Evolutionary conservation across 2,888 invertebrate species (phyloP), one percentile per base, ranked within the genome.

Genomic region (Doris montereyensis): DNA sequence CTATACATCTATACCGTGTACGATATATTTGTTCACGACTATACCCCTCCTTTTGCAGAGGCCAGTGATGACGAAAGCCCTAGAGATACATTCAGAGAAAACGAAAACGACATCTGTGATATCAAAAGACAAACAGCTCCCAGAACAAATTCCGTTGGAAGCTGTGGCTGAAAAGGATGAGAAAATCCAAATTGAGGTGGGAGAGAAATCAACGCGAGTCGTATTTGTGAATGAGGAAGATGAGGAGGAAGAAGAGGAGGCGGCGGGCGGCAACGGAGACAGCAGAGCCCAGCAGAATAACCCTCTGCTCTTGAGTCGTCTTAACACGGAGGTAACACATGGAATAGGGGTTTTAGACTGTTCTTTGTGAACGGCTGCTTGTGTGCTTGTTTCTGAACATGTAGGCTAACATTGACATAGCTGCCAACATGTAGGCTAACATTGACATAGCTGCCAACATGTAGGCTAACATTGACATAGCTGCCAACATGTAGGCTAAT

Each of bases 41-140:
- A n/a, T n/a, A n/a, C n/a, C n/a, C n/a, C n/a, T n/a, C n/a, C n/a
- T 21, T 28, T 8, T 67, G 17, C 41, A 79, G 81, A 81, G 35
- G 65, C 34, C 10, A 83, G 83, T 79, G 83, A 82, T 76, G 83
- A 83, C 78, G 83, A 83, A n/a, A 65, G 76, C 65, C 41, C 81
- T 41, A 67, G 77, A 74, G 82, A 57, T 34, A 79, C 82, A 17
- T 58, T 70, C 30, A 60, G 70, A n/a, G 30, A 34, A 3, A 26
- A 4, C 32, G 13, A 67, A 21, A 28, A 26, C 70, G 34, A 52
- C 3, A 77, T 52, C 26, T 52, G n/a, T 10, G 70, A 77, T 21
- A 24, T 57, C 52, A 52, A 52, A 17, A 52, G 17, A 17, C 10
- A 17, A 52, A 17, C 52, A 10, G 52, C 52, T 17, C 52, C 13